Evolutionary conservation across 2,797 vertebrate species (phyloP), one percentile per base, ranked within the genome.

Genomic region (Lycodopsis pacificus): DNA sequence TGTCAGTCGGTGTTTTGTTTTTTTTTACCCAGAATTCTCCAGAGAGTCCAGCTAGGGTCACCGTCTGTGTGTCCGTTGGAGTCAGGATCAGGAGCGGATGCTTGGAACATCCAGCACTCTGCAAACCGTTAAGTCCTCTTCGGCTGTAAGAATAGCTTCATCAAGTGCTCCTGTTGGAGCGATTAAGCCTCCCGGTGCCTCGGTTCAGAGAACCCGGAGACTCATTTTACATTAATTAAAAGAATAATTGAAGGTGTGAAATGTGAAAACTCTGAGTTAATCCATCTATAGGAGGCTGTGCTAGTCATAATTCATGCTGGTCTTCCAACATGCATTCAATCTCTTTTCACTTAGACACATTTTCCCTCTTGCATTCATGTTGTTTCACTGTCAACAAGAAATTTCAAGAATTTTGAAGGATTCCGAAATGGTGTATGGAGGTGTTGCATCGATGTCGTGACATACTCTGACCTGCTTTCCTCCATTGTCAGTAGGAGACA

Each of bases 181-280:
- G 14, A 49, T 67, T 59, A 17, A 59, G 61, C 5, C 44, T 72
- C 58, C 4, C 11, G 1, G 11, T 12, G 53, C 30, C 64, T n/a
- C 48, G n/a, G 66, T 54, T 68, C 10, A 42, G 56, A 68, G 71
- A 69, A 72, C 51, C 67, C 30, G 14, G 59, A 76, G 67, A 67
- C 61, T 75, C 73, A 25, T 82, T 82, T 14, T 48, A 58, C 27
- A 48, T 58, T 46, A 57, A 83, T 83, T 81, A 73, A 76, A 83
- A 42, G 27, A n/a, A n/a, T n/a, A n/a, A n/a, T n/a, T n/a, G n/a
- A n/a, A n/a, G n/a, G n/a, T n/a, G n/a, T n/a, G n/a, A n/a, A n/a
- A n/a, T n/a, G n/a, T n/a, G 19, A 75, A 75, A 83, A 36, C 42
- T 54, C 13, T 20, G 3, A 27, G 7, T 53, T 65, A 46, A 40